Conservation (phyloP, 2,797 vertebrate species). For the Pelobates cultripes region DNA sequence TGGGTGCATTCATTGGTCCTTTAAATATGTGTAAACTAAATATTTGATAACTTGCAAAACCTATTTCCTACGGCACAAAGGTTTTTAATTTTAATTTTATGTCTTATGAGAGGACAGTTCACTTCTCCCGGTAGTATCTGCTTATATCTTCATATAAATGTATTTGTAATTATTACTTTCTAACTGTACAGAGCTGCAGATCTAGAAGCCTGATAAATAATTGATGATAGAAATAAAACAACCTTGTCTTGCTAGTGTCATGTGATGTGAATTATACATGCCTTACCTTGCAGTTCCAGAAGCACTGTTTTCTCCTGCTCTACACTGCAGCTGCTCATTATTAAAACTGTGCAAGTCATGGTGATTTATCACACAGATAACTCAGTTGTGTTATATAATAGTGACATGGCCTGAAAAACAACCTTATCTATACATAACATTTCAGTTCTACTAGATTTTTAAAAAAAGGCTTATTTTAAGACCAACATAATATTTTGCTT, state of each 20-base stretch:
- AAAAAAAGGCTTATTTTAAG: too few species aligned
- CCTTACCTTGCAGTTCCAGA: neutral
- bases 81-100: too few species aligned
- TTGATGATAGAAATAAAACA: neutral
- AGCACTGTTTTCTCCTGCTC: neutral
- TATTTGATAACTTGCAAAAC: too few species aligned
- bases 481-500: too few species aligned
- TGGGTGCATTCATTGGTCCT: too few species aligned
- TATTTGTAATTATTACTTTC: neutral
- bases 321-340: neutral
- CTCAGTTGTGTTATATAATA: neutral
- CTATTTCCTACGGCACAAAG: too few species aligned
- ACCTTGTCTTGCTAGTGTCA: neutral
- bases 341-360: neutral
- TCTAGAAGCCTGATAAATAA: neutral
- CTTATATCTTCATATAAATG: neutral
- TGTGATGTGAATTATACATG: constrained; percentile 1
- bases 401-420: neutral
- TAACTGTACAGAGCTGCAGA: neutral
- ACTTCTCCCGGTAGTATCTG: neutral
- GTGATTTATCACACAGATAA: neutral
- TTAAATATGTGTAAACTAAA: too few species aligned
- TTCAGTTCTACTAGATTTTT: too few species aligned
- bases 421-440: neutral
- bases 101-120: too few species aligned